Evolutionary conservation across 2,113 vertebrate genomes (phyloP).

Genomic region (Climacteris rufus): DNA sequence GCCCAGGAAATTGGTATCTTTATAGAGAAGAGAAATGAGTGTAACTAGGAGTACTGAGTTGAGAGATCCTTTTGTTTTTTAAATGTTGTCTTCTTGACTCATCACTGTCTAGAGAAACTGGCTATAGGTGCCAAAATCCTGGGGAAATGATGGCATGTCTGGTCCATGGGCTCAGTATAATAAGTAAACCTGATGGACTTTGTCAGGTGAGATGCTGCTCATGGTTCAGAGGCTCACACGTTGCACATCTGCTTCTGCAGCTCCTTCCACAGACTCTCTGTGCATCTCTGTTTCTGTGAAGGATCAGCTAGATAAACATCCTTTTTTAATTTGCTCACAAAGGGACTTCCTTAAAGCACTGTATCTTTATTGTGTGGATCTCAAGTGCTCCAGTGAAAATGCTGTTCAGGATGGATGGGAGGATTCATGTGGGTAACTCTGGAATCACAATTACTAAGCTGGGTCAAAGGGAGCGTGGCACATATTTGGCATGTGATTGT

Average conservation of each 20-base stretch:
- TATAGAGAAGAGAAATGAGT: background rate
- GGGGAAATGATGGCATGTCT: background rate
- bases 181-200: background rate
- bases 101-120: background rate
- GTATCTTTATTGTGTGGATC: no score
- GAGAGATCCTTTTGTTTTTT: background rate
- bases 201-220: background rate
- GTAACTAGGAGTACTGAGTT: background rate
- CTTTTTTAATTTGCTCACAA: background rate
- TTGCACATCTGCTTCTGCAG: background rate
- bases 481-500: background rate
- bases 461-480: background rate
- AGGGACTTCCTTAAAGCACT: background rate
- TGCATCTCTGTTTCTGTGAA: background rate
- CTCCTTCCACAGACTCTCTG: background rate
- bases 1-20: background rate
- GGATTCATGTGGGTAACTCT: background rate
- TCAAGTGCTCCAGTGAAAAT: background rate
- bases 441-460: background rate
- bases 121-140: background rate
- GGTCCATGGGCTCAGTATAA: background rate
- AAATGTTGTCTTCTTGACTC: background rate
- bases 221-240: accelerated
- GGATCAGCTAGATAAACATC: background rate
- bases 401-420: background rate